Evolutionary conservation across 1,140 invertebrate genomes (phyloP).

Genomic region (Pseudoatta argentina): DNA sequence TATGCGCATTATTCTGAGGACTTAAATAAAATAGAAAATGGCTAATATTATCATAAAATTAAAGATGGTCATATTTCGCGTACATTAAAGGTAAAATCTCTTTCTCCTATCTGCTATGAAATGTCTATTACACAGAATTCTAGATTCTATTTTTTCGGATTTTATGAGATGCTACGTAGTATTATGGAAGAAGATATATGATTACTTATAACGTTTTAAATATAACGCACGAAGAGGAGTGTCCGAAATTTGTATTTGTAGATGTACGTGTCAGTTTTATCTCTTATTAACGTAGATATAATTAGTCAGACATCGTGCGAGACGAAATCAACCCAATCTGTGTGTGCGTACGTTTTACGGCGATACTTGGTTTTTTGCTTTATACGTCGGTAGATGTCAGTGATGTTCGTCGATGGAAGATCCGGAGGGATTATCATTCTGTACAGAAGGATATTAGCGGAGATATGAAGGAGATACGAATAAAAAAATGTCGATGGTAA

Average conservation of each 20-base stretch:
- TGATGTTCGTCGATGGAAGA: slow-evolving; percentile 63
- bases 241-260: not conserved
- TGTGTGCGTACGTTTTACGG: slow-evolving; percentile 23
- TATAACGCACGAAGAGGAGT: not conserved
- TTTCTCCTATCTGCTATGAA: not conserved
- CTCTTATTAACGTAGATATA: slow-evolving; percentile 13
- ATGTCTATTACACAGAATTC: not conserved
- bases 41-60: not conserved
- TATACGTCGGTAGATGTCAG: slow-evolving; percentile 45
- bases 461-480: not conserved
- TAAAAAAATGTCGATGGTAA: slow-evolving; percentile 51
- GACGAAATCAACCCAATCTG: not conserved
- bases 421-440: slow-evolving; percentile 38
- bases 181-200: not conserved
- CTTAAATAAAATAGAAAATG: not conserved
- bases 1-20: not conserved
- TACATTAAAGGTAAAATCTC: not conserved
- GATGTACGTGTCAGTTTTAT: not conserved
- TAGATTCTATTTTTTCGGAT: not conserved
- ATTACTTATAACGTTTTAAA: not conserved
- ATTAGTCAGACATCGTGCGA: slow-evolving; percentile 29
- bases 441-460: slow-evolving; percentile 46
- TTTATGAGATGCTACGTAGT: not conserved
- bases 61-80: not conserved
- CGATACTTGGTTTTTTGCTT: not conserved